Evolutionary conservation across 2,888 invertebrate species (phyloP).

Genomic region (Ametastegia equiseti): DNA sequence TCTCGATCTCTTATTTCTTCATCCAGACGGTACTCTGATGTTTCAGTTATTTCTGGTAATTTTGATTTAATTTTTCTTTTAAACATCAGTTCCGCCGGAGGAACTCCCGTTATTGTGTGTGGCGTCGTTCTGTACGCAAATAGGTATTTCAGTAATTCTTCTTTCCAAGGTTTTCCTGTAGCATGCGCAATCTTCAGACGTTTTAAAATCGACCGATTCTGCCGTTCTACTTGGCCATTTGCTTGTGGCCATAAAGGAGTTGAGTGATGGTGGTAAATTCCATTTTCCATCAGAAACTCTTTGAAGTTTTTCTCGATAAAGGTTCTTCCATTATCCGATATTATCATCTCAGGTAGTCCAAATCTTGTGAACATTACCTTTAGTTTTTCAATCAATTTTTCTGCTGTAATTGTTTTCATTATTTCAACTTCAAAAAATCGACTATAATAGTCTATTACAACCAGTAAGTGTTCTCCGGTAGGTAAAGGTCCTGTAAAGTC

Average conservation of each 20-base stretch:
- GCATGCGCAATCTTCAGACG: too few species aligned
- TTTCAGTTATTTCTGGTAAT: constrained; percentile 39
- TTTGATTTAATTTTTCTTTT: constrained; percentile 47
- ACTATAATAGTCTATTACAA: constrained; percentile 49
- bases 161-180: constrained; percentile 49
- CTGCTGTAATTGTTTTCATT: constrained; percentile 29
- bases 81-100: constrained; percentile 26
- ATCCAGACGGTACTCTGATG: not conserved
- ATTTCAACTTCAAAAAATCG: constrained; percentile 42
- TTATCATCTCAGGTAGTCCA: constrained; percentile 23
- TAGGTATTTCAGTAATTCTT: constrained; percentile 48
- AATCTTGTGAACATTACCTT: constrained; percentile 37
- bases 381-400: constrained; percentile 7
- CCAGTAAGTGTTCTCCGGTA: constrained; percentile 43
- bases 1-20: constrained; percentile 51
- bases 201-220: too few species aligned
- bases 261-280: constrained; percentile 51
- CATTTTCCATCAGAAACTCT: constrained; percentile 45
- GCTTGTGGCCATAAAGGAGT: constrained; percentile 60
- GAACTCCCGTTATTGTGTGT: constrained; percentile 50
- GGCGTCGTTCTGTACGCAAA: constrained; percentile 49
- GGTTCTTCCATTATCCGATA: constrained; percentile 44
- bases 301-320: constrained; percentile 49
- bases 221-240: constrained; percentile 60
- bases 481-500: constrained; percentile 48